Base-by-base conservation (phyloP, 1,140 invertebrate genomes). In the Tetragonula clypearis region DNA sequence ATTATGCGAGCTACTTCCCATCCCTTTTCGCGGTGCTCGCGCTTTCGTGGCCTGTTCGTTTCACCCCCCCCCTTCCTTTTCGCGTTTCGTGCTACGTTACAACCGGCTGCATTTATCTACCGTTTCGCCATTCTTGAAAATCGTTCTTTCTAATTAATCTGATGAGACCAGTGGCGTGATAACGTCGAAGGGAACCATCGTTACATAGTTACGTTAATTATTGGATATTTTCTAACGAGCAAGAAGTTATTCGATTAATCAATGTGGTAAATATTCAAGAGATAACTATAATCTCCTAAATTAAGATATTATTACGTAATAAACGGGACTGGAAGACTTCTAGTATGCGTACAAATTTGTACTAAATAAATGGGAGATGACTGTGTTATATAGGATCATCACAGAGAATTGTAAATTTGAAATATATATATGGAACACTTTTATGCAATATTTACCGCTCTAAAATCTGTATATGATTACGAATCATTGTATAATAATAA, bases 131-230 rank as follows among this genome's bases (percentile, higher is more conserved):
- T n/a, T 26, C 17, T 15, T n/a, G 6, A 30, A 23, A 79, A 87
- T 87, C 73, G 69, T 84, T 49, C 69, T 49, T 82, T 68, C 73
- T 62, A 88, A 94, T 94, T 94, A 92, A 93, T 93, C 92, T 92
- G 77, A 69, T 66, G 69, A 80, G 75, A 26, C 65, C 41, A 66
- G 86, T 35, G 55, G 30, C 49, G 23, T 60, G 74, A 82, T 78
- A 76, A 68, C n/a, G 30, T 12, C 14, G 15, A 8, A 26, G 55
- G 11, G 53, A 23, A 49, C n/a, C 23, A 21, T 69, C 66, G 1
- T 26, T 26, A 17, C n/a, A 0, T 17, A 66, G n/a, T 66, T 26
- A 5, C n/a, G n/a, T 17, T 66, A 66, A 66, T 6, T 66, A 14
- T 30, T 26, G 15, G n/a, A 66, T 26, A 8, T 66, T 66, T 26